Base-by-base conservation (phyloP, 2,888 invertebrate species). In the Hydrotaea diabolus region DNA sequence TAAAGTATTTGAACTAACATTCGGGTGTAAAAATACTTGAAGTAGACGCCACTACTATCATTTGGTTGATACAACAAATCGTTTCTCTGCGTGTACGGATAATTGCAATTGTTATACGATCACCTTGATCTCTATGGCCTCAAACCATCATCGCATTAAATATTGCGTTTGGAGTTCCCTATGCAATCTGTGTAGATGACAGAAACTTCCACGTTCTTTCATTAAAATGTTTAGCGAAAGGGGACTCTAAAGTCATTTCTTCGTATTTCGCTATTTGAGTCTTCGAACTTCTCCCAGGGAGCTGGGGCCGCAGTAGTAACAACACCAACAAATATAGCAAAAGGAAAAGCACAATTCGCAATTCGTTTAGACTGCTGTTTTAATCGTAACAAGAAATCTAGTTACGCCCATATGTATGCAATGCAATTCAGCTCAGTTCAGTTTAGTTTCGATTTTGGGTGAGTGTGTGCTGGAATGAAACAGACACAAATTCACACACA, bases 301-400 rank as follows among this genome's bases (percentile, higher is more conserved):
- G 31, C 26, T 55, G 21, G 2, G 23, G 7, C 31, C 2, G 31
- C 31, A 31, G 3, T 4, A 7, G 7, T 7, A 26, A 26, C 26
- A 15, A 62, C 17, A 26, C 17, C 31, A 62, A 17, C 62, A 31
- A 62, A 62, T n/a, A n/a, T 31, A 59, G 5, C 17, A 7, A 7
- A n/a, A 53, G 26, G 73, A 46, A 73, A 49, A 59, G 19, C 57
- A 17, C 43, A 62, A 59, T 59, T 23, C 59, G 5, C 59, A 13
- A 46, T 59, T 59, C 59, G 46, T 62, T 59, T 74, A 43, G 59
- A 59, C 59, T 43, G 53, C 23, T 57, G 31, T 69, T 71, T 17
- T 69, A 75, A 82, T 85, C 83, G 72, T 76, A 83, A 80, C 80
- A 80, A 83, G 79, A 77, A 80, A 81, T 82, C 80, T 66, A 59